Base-by-base conservation (phyloP, 1,140 invertebrate genomes). In the Uloborus diversus region DNA sequence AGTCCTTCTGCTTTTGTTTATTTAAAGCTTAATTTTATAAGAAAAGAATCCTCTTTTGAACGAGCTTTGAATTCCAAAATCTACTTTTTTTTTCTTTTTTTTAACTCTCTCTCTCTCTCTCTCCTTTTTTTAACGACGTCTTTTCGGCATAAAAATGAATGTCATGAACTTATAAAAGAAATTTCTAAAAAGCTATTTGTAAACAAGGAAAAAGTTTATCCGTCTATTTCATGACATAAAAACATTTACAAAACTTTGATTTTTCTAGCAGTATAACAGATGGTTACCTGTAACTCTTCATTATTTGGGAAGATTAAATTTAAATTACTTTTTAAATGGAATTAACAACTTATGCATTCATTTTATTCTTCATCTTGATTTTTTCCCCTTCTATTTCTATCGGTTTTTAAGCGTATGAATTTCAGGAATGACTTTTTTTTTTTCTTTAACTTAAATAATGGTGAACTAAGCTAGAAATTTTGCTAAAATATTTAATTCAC, bases 1-100 rank as follows among this genome's bases (percentile, higher is more conserved):
- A 33, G 53, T 56, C 28, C 62, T 49, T 23, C 37, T 32, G 61
- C 37, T 78, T 78, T 78, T 64, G 73, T 78, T 78, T 78, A 78
- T 78, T 78, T 56, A 78, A 78, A 78, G 30, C 73, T 51, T 66
- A 65, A 65, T 78, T 78, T 65, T 64, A 65, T 78, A 66, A 65
- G 61, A 78, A 78, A 78, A 56, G 61, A 64, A 66, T 57, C 51
- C 33, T 42, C 42, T 14, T 33, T 9, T 32, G 47, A 30, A 66
- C 62, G 47, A 78, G 73, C 47, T 78, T 65, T 65, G 61, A 66
- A 66, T 78, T 47, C 14, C n/a, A 14, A 35, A 62, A n/a, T 53
- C 17, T 35, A 51, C n/a, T 20, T 32, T 7, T 75, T 75, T 33
- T 62, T 75, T 69, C 14, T 66, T 32, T 62, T 27, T 32, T 51